These are phyloP conservation scores for Cephalotes varians DNA, from an alignment of 2,888 invertebrate species.

Conservation along the genomic window DNA sequence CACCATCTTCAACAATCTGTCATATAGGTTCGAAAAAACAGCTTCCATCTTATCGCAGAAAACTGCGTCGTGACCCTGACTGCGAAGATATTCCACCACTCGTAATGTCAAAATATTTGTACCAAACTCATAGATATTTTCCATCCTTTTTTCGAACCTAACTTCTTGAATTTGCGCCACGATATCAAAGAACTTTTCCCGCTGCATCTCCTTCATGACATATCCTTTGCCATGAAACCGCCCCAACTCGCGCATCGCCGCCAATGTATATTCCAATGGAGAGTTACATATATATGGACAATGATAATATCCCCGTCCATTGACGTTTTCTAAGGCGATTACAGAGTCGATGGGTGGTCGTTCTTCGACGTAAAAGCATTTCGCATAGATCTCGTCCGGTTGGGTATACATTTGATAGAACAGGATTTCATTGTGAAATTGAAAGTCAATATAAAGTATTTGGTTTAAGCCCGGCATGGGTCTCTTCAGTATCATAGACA, in stretches of 20 bases:
- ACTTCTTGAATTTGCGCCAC: constrained; percentile 63
- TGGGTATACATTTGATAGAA: constrained; percentile 75
- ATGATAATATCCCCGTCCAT: constrained; percentile 66
- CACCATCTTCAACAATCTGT: constrained; percentile 61
- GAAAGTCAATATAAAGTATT: not conserved
- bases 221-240: constrained; percentile 80
- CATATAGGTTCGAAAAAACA: not conserved
- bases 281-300: constrained; percentile 63
- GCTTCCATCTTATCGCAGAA: constrained; percentile 74
- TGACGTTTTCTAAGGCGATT: constrained; percentile 77
- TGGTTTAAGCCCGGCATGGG: constrained; percentile 2
- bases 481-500: constrained; percentile 69
- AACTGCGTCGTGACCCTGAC: constrained; percentile 52
- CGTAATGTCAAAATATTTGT: constrained; percentile 56
- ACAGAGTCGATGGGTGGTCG: constrained; percentile 57
- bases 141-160: constrained; percentile 55
- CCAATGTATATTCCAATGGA: constrained; percentile 73
- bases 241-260: constrained; percentile 77
- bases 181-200: constrained; percentile 70
- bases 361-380: constrained; percentile 59
- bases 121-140: not conserved
- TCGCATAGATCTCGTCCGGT: constrained; percentile 57
- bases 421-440: constrained; percentile 81
- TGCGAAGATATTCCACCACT: constrained; percentile 68
- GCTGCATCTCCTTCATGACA: constrained; percentile 72